Conservation (phyloP, 2,797 vertebrate species). For the Peromyscus eremicus region DNA sequence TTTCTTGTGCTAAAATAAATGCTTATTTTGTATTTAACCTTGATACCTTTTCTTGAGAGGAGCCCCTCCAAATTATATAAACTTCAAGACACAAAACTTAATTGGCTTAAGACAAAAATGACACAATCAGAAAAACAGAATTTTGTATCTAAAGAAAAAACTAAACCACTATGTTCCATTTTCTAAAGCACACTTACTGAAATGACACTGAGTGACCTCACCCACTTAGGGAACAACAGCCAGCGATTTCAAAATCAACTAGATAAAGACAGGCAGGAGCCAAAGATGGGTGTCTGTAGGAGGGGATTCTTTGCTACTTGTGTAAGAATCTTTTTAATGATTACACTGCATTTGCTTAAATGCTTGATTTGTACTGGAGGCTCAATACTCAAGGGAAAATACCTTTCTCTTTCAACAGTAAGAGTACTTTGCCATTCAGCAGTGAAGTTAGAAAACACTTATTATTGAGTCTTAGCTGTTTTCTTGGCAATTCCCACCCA, state of each 20-base stretch:
- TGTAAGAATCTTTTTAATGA: not conserved
- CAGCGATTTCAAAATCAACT: conserved; percentile 39
- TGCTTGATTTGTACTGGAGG: not conserved
- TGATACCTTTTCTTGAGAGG: conserved; percentile 7
- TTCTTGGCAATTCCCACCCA: not conserved
- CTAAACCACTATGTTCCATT: not conserved
- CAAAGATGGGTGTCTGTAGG: not conserved
- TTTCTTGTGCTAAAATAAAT: conserved; percentile 16
- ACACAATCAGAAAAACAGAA: not conserved
- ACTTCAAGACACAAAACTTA: not conserved
- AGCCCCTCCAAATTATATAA: not conserved
- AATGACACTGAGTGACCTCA: not conserved
- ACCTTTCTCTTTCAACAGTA: not conserved
- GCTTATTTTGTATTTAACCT: not conserved
- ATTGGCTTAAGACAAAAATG: conserved; percentile 17
- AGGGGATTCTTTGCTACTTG: not conserved
- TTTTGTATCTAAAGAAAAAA: conserved; percentile 43
- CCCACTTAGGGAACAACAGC: not conserved
- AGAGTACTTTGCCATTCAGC: not conserved
- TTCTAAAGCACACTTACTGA: not conserved
- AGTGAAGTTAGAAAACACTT: conserved; percentile 51
- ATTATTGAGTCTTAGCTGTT: not conserved
- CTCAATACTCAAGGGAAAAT: conserved; percentile 3
- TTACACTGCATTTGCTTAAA: conserved; percentile 49
- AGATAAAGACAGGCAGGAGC: not conserved